Base-by-base conservation (phyloP, 2,113 vertebrate genomes). In the Collichthys lucidus region DNA sequence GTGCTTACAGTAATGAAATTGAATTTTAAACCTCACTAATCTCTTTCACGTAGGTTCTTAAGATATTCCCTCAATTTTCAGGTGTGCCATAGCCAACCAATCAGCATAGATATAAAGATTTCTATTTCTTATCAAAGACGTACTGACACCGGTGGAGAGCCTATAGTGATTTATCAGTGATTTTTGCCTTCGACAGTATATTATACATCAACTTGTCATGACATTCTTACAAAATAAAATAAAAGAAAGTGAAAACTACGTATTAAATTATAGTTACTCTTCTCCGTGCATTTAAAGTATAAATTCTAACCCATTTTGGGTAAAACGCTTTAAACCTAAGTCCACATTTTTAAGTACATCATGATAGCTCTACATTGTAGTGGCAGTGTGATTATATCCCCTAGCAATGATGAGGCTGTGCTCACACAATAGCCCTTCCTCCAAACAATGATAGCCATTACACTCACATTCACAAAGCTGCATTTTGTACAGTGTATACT, bases 1-100 rank as follows among this genome's bases (percentile, higher is more conserved):
- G 90, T 90, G 92, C 86, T 91, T 81, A 86, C 83, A 78, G 71
- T 88, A 85, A 89, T 94, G 69, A 89, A 93, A 92, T 86, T 86
- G 81, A 93, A 89, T 92, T 90, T 87, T 86, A 88, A 92, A 92
- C 73, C 85, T 84, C 80, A 19, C 79, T 92, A 90, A 93, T 93
- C 88, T 87, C 85, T 88, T 60, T 73, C 82, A 90, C 77, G 91
- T 87, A 84, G 71, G 76, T 89, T 86, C 72, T 44, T 72, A 76
- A 80, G 85, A 86, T 68, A 73, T 86, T 84, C 85, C 66, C 50
- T 52, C 35, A 77, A 56, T 64, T 7, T 88, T 72, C 84, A 84
- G 76, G 86, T 61, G 55, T 81, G 57, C 76, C 60, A 63, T 69
- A 78, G 70, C 46, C 60, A 22, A 52, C 69, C 46, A 77, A 80